phyloP scores from a whole-genome alignment of 2,113 vertebrate genomes.

The Hippopotamus amphibius region DNA sequence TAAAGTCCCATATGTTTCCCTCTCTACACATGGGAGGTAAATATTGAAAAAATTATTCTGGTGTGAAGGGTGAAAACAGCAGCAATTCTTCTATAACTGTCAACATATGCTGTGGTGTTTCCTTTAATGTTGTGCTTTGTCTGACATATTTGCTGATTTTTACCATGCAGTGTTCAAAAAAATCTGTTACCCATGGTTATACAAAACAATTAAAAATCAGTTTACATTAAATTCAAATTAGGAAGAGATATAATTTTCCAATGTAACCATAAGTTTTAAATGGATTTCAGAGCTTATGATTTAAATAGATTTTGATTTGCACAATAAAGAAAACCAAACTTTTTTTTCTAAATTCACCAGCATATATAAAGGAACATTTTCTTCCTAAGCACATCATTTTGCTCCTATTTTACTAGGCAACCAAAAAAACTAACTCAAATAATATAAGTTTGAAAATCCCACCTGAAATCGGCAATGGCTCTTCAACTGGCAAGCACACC shows the following conservation, averaged over 20 bases:
- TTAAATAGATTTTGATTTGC: constrained; percentile 73
- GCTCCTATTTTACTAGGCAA: constrained; percentile 7
- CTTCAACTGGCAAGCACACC: not conserved
- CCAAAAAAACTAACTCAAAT: not conserved
- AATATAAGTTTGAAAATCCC: constrained; percentile 51
- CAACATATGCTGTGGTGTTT: constrained; percentile 52
- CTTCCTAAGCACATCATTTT: not conserved
- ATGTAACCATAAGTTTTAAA: constrained; percentile 56
- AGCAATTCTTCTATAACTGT: constrained; percentile 70
- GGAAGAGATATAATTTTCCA: constrained; percentile 70
- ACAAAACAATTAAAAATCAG: constrained; percentile 76
- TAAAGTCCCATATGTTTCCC: constrained; percentile 78
- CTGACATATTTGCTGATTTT: constrained; percentile 74
- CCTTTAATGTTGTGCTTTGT: constrained; percentile 66
- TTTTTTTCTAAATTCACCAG: not conserved
- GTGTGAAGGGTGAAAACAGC: constrained; percentile 74
- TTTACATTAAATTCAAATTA: constrained; percentile 75
- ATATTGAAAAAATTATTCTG: constrained; percentile 77
- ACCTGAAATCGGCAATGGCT: not conserved
- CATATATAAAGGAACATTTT: constrained; percentile 38
- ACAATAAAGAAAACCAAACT: constrained; percentile 49
- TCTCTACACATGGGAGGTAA: constrained; percentile 71
- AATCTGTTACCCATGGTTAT: constrained; percentile 64
- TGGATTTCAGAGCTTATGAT: constrained; percentile 61
- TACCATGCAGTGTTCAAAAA: constrained; percentile 57